Percentiles rank a stretch among this genome's conserved stretches.
phyloP scores from a whole-genome alignment of 2,888 invertebrate genomes.

The Spisula subtruncata region DNA sequence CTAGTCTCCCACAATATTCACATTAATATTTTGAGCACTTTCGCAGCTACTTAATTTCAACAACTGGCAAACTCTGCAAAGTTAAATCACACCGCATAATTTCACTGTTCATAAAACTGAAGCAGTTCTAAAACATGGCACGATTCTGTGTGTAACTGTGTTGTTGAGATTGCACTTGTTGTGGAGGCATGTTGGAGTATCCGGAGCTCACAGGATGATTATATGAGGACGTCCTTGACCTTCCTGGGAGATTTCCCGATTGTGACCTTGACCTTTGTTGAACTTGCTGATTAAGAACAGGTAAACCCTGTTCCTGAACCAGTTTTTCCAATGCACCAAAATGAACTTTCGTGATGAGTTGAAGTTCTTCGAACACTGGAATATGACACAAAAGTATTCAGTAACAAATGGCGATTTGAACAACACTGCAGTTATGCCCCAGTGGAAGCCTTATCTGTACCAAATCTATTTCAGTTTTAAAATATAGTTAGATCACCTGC shows the following conservation, averaged over 20 bases:
- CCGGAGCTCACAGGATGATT: constrained; percentile 40
- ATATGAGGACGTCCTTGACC: constrained; percentile 65
- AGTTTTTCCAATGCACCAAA: constrained; percentile 76
- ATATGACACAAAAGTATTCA: neutral
- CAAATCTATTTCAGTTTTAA: too few relatives aligned
- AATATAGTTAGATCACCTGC: too few relatives aligned
- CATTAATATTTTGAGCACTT: too few relatives aligned
- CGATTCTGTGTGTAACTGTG: constrained; percentile 38
- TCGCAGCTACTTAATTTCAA: too few relatives aligned
- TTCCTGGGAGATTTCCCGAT: neutral
- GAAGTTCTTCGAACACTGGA: constrained; percentile 83
- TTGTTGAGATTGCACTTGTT: constrained; percentile 31
- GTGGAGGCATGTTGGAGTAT: neutral
- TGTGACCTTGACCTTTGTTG: constrained; percentile 44
- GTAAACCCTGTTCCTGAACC: constrained; percentile 72
- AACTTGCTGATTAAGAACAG: constrained; percentile 73
- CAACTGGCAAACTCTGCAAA: too few relatives aligned
- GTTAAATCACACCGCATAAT: too few relatives aligned
- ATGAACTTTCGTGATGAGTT: constrained; percentile 78
- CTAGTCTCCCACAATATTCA: too few relatives aligned
- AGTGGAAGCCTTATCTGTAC: too few relatives aligned
- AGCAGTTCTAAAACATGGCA: constrained; percentile 41
- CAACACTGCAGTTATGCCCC: too few relatives aligned
- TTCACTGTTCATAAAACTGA: too few relatives aligned
- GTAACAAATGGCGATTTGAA: neutral